phyloP scores from a whole-genome alignment of 2,113 vertebrate species.

The Protobothrops mucrosquamatus region DNA sequence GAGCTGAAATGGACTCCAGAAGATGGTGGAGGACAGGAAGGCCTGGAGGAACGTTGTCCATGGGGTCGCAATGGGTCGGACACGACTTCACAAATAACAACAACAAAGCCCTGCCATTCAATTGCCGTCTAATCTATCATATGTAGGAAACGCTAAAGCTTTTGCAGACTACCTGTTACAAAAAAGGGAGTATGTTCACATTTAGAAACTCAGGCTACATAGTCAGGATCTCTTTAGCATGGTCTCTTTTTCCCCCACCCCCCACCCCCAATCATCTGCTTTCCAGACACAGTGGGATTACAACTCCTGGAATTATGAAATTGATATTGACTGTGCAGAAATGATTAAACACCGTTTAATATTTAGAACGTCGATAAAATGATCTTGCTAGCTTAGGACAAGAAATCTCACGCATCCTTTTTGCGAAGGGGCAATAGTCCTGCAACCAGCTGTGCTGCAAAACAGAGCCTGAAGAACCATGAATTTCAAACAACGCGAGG shows the following conservation, averaged over 20 bases:
- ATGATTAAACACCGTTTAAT: not conserved
- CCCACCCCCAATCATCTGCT: not conserved
- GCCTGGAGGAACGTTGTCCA: too few species aligned
- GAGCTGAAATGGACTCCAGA: too few species aligned
- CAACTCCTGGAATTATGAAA: not conserved
- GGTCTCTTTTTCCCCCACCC: not conserved
- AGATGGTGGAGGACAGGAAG: too few species aligned
- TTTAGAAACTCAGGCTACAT: not conserved
- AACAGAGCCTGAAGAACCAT: not conserved
- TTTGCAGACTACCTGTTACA: not conserved
- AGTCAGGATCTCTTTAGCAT: not conserved
- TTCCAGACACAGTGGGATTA: not conserved
- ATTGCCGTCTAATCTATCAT: not conserved
- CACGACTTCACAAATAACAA: too few species aligned
- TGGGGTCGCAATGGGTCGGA: too few species aligned
- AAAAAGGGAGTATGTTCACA: not conserved
- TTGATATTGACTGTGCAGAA: not conserved
- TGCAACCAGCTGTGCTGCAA: not conserved
- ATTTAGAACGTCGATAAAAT: not conserved
- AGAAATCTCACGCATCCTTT: not conserved
- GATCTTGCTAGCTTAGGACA: not conserved
- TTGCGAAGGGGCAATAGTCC: not conserved
- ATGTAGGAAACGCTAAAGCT: not conserved
- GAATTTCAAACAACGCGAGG: not conserved
- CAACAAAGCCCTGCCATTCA: not conserved